phyloP scores from a whole-genome alignment of 1,140 invertebrate species.

The Harpegnathos saltator region DNA sequence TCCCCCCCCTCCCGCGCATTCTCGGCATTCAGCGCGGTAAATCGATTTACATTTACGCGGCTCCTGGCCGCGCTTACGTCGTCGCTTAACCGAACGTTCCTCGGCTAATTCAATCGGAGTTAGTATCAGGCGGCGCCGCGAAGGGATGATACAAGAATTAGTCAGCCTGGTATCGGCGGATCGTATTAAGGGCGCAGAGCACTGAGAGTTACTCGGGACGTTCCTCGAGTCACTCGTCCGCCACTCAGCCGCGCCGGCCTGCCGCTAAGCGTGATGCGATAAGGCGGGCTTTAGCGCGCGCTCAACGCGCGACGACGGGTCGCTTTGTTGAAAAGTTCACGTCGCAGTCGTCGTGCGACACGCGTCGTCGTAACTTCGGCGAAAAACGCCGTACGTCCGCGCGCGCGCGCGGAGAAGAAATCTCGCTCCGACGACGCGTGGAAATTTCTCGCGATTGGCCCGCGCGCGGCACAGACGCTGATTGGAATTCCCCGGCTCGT shows the following conservation, averaged over 20 bases:
- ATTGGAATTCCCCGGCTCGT: too few species aligned
- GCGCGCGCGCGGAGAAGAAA: too few species aligned
- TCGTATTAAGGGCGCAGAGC: slow-evolving; percentile 48
- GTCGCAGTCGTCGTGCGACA: neutral
- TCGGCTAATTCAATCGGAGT: slow-evolving; percentile 71
- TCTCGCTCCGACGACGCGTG: too few species aligned
- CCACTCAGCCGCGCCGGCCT: neutral
- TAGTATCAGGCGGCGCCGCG: slow-evolving; percentile 65
- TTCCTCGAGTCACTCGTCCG: slow-evolving; percentile 53
- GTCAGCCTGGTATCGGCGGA: slow-evolving; percentile 35
- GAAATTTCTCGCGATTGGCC: too few species aligned
- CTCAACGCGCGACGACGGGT: neutral
- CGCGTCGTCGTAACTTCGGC: too few species aligned
- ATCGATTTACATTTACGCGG: slow-evolving; percentile 66
- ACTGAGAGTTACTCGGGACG: slow-evolving; percentile 50
- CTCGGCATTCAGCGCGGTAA: slow-evolving; percentile 51
- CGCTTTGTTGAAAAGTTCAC: slow-evolving; percentile 11
- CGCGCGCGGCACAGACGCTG: too few species aligned
- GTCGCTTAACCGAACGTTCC: slow-evolving; percentile 62
- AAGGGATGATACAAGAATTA: slow-evolving; percentile 74
- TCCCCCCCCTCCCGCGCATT: too few species aligned
- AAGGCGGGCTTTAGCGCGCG: slow-evolving; percentile 2
- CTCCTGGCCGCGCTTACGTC: slow-evolving; percentile 53
- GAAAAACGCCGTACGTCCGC: too few species aligned
- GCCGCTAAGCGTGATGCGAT: slow-evolving; percentile 25